phyloP scores from a whole-genome alignment of 2,113 vertebrate species.

The Toxotes chatareus region DNA sequence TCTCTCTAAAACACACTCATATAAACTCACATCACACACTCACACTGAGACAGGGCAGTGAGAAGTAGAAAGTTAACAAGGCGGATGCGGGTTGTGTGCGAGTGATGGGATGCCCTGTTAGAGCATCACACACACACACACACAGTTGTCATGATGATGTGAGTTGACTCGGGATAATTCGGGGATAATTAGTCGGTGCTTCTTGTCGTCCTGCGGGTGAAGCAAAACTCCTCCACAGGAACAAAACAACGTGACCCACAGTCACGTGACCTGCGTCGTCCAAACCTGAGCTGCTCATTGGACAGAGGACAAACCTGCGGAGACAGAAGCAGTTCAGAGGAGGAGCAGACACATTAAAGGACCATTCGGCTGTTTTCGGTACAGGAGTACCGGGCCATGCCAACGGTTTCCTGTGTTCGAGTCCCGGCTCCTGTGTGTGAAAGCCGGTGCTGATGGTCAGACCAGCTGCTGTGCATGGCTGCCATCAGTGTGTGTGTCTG shows the following conservation, averaged over 20 bases:
- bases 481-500: too few species aligned
- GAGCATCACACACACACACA: conserved; percentile 29
- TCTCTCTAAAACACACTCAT: background rate
- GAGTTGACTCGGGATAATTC: conserved; percentile 63
- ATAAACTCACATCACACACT: background rate
- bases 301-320: conserved; percentile 27
- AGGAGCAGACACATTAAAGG: background rate
- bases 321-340: conserved; percentile 3
- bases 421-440: too few species aligned
- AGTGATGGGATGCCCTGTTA: conserved; percentile 42
- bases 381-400: too few species aligned
- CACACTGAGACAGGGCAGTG: conserved; percentile 24
- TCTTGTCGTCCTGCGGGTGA: conserved; percentile 60
- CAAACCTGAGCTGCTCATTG: conserved; percentile 43
- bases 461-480: too few species aligned
- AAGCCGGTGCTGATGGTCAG: too few species aligned
- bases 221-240: conserved; percentile 41
- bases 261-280: conserved; percentile 53
- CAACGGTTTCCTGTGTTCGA: too few species aligned
- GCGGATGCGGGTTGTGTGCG: conserved; percentile 62
- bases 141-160: conserved; percentile 46
- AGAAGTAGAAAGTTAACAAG: conserved; percentile 65
- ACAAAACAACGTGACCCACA: conserved; percentile 51
- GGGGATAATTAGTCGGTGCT: conserved; percentile 67
- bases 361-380: background rate